phyloP scores from a whole-genome alignment of 1,140 invertebrate genomes.

The Ridgeia piscesae region DNA sequence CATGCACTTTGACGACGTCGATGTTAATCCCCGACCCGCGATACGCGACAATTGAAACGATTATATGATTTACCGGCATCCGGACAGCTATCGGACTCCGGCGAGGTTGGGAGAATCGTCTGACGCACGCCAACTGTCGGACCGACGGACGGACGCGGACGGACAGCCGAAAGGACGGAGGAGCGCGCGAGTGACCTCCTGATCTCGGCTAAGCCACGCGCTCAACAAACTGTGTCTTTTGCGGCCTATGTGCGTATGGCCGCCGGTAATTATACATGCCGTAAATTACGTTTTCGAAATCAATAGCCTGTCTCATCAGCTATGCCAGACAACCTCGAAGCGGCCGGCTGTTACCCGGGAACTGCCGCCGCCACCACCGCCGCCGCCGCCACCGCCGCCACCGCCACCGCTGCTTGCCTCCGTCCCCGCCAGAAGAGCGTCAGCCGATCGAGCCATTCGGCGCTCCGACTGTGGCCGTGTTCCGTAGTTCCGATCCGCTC shows the following conservation, averaged over 20 bases:
- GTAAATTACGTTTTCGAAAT: constrained; percentile 6
- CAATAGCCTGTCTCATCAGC: background rate
- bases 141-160: background rate
- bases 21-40: background rate
- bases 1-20: background rate
- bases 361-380: background rate
- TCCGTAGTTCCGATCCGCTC: background rate
- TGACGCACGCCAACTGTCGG: background rate
- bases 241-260: background rate
- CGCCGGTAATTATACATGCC: background rate
- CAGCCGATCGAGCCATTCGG: background rate
- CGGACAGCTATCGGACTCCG: background rate
- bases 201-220: background rate
- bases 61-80: background rate
- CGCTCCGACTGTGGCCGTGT: background rate
- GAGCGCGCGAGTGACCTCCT: background rate
- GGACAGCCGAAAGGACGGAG: background rate
- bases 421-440: too few relatives aligned
- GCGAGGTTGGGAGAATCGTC: background rate
- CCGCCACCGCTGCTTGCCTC: too few relatives aligned
- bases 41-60: background rate
- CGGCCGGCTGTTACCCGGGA: background rate
- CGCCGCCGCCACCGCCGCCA: too few relatives aligned
- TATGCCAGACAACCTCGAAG: background rate
- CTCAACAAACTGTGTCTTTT: background rate